phyloP scores from a whole-genome alignment of 2,113 vertebrate species.

The Galemys pyrenaicus region DNA sequence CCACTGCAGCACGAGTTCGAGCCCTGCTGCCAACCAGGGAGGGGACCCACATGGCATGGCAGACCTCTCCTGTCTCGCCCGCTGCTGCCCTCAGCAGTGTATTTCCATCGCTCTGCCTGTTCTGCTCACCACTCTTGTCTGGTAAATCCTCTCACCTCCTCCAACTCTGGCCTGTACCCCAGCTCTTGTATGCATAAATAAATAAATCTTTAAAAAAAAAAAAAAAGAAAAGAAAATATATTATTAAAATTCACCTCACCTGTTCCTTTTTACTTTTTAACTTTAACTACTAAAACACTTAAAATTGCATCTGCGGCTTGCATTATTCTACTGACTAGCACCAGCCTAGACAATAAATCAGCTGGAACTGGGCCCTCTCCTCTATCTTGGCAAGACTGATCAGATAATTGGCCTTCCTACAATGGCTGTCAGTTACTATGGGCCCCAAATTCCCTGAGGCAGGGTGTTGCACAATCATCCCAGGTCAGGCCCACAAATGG shows the following conservation, averaged over 20 bases:
- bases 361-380: not conserved
- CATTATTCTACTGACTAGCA: not conserved
- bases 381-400: not conserved
- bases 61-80: too few relatives aligned
- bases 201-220: too few relatives aligned
- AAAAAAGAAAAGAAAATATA: conserved; percentile 36
- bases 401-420: not conserved
- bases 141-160: too few relatives aligned
- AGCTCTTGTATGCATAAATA: too few relatives aligned
- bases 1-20: too few relatives aligned
- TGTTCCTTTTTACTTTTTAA: not conserved
- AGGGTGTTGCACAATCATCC: not conserved
- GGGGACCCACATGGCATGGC: too few relatives aligned
- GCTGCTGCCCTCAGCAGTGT: too few relatives aligned
- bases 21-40: too few relatives aligned
- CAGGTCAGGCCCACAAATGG: too few relatives aligned
- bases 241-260: conserved; percentile 12
- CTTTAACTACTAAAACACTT: not conserved
- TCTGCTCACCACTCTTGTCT: too few relatives aligned
- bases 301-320: not conserved
- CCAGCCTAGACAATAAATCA: not conserved
- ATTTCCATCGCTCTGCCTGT: too few relatives aligned
- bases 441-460: not conserved
- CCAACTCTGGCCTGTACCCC: too few relatives aligned
- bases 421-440: not conserved